These are phyloP conservation scores for Mystacides longicornis DNA, from an alignment of 2,888 invertebrate genomes.

Conservation along the genomic window DNA sequence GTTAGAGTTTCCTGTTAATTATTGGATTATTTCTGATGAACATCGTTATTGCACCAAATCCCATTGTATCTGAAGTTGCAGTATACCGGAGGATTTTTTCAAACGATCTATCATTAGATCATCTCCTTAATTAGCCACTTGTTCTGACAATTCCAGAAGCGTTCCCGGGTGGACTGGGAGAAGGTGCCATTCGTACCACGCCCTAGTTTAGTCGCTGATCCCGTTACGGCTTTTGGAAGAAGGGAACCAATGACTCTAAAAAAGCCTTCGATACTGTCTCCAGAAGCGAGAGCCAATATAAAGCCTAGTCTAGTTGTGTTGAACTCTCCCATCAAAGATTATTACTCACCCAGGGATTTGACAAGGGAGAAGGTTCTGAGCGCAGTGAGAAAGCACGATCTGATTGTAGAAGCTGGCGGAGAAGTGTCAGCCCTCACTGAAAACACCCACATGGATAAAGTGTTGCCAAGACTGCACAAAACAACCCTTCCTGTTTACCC, in stretches of 20 bases:
- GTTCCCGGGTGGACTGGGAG: conserved; percentile 74
- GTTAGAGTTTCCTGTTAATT: too few species aligned
- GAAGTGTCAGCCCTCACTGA: conserved; percentile 51
- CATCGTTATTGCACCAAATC: too few species aligned
- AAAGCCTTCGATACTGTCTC: conserved; percentile 41
- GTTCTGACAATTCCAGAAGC: conserved; percentile 58
- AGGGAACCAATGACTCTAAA: conserved; percentile 46
- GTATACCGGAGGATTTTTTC: too few species aligned
- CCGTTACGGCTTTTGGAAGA: conserved; percentile 77
- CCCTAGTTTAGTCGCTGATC: conserved; percentile 77
- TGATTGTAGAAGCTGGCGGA: conserved; percentile 48
- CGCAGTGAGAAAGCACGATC: conserved; percentile 52
- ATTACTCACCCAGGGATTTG: conserved; percentile 59
- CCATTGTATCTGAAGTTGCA: too few species aligned
- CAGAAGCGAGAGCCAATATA: conserved; percentile 55
- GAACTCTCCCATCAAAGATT: conserved; percentile 56
- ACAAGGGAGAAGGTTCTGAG: conserved; percentile 57
- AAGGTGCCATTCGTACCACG: conserved; percentile 82
- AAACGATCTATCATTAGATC: too few species aligned
- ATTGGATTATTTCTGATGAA: too few species aligned
- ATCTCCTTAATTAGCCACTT: conserved; percentile 36
- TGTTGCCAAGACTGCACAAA: conserved; percentile 55
- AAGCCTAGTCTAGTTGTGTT: conserved; percentile 51
- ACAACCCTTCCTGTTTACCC: conserved; percentile 42
- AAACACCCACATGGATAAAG: conserved; percentile 57